phyloP scores from a whole-genome alignment of 2,888 invertebrate genomes.

The Cephus sareptanus region DNA sequence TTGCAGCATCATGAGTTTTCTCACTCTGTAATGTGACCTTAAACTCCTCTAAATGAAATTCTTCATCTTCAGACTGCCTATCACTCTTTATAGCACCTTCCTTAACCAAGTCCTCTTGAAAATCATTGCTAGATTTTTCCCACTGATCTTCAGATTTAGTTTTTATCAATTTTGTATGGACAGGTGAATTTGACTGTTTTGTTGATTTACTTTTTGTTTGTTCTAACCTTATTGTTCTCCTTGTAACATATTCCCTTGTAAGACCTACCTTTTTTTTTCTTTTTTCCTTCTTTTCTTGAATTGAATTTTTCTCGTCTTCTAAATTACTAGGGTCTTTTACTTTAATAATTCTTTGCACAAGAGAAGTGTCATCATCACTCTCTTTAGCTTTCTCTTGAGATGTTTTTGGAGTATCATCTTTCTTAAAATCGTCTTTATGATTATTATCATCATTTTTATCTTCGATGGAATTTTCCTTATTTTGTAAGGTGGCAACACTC shows the following conservation, averaged over 20 bases:
- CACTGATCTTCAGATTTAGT: too few relatives aligned
- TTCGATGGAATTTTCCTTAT: slow-evolving; percentile 3
- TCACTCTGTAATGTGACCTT: neutral
- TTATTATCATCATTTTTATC: slow-evolving; percentile 12
- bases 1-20: neutral
- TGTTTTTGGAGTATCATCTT: neutral
- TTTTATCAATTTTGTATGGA: too few relatives aligned
- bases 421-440: slow-evolving; percentile 14
- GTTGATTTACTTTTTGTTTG: neutral
- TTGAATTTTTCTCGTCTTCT: neutral
- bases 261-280: neutral
- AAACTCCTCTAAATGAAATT: neutral
- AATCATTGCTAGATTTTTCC: neutral
- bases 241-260: neutral
- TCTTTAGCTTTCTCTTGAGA: slow-evolving; percentile 5
- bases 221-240: neutral
- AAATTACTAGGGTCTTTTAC: neutral
- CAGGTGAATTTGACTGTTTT: neutral
- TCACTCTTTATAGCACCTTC: slow-evolving; percentile 12
- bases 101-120: neutral
- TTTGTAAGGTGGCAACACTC: neutral
- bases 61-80: neutral
- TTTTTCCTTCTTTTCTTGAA: neutral
- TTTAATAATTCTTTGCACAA: neutral
- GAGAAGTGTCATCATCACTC: slow-evolving; percentile 9